phyloP scores from a whole-genome alignment of 2,888 invertebrate species.

The Plebejus argus region DNA sequence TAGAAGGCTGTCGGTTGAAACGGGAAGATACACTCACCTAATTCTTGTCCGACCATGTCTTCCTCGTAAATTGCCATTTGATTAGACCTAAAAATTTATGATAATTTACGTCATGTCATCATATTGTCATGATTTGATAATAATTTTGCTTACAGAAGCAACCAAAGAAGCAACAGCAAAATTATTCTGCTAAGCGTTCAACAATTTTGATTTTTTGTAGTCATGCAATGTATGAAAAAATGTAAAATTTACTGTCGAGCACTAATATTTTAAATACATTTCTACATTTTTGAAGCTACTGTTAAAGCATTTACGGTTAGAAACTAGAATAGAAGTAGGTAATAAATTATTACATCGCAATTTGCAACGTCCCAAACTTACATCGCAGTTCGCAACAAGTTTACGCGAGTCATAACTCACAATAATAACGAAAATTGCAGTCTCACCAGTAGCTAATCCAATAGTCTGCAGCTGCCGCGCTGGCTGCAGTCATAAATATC shows the following conservation, averaged over 20 bases:
- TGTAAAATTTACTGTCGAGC: too few species aligned
- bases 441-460: conserved; percentile 86
- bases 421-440: conserved; percentile 14
- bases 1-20: conserved; percentile 7
- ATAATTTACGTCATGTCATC: background rate
- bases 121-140: background rate
- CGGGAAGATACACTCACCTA: conserved; percentile 50
- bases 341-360: conserved; percentile 1
- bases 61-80: conserved; percentile 66
- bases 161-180: too few species aligned
- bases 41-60: conserved; percentile 50
- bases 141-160: background rate
- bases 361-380: background rate
- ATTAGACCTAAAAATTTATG: conserved; percentile 61
- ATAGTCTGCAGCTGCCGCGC: conserved; percentile 85
- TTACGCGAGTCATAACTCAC: background rate
- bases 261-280: too few species aligned
- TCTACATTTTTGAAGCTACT: background rate
- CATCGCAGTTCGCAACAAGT: conserved; percentile 10
- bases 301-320: background rate
- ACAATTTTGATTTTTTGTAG: too few species aligned
- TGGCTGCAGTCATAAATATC: conserved; percentile 76
- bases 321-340: background rate
- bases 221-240: too few species aligned
- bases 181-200: too few species aligned